Base-by-base conservation (phyloP, 2,113 vertebrate species). In the Eidolon helvum region DNA sequence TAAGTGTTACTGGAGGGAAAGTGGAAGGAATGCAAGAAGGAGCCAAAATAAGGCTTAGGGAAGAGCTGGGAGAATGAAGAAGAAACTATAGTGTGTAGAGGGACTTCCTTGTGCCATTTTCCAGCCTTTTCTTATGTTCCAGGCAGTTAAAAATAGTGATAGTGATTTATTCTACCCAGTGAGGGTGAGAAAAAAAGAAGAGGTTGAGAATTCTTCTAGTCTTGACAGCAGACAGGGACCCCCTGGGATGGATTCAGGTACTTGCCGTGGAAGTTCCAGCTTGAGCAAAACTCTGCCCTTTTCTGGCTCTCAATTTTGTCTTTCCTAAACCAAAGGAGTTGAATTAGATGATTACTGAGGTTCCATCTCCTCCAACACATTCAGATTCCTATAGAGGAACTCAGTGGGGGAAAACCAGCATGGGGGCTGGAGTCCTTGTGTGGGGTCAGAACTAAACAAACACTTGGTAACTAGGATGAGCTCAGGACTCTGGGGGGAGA, bases 391-490 rank as follows among this genome's bases (percentile, higher is more conserved):
- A 82, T 11, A 26, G 30, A 71, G 77, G 91, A 97, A 75, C 87
- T 83, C 95, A 83, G 79, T 63, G 84, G 96, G 97, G 94, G 94
- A 97, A 95, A 95, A 82, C 92, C 88, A 78, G 87, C 1, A 26
- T 28, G 38, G 57, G 66, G 69, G 82, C 63, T 93, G 79, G 71
- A 92, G 94, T 75, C 71, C 90, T 74, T 63, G 84, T 77, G 85
- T 74, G 61, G 92, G 80, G 66, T 63, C 48, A 61, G 77, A 38
- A 61, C 93, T 95, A 98, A 98, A 98, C 95, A 98, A 97, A 97
- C 94, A 96, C 50, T 86, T 87, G 91, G 97, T 98, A 97, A 97
- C 98, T 88, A 97, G 89, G 97, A 98, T 98, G 98, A 97, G 85
- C 94, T 98, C 97, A 98, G 95, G 82, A 63, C 93, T 94, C 92